phyloP scores from a whole-genome alignment of 2,888 invertebrate genomes.

The Gortyna flavago region DNA sequence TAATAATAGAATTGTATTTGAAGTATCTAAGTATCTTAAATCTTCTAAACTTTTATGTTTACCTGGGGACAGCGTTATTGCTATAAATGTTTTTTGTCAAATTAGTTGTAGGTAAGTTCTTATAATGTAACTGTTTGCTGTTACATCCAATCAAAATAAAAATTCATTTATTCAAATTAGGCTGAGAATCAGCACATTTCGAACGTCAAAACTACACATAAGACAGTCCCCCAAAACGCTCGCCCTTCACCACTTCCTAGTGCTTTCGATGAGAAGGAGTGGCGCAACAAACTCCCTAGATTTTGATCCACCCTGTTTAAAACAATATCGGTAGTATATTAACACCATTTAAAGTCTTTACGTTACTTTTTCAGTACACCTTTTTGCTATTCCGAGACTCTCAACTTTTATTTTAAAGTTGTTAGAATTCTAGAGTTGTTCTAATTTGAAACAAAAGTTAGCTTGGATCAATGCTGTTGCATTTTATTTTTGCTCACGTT shows the following conservation, averaged over 20 bases:
- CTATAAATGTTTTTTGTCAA: neutral
- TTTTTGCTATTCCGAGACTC: neutral
- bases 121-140: neutral
- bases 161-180: neutral
- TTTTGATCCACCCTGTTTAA: neutral
- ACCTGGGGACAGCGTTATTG: neutral
- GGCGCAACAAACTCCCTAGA: neutral
- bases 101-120: neutral
- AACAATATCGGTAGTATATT: neutral
- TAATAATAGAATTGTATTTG: neutral
- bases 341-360: neutral
- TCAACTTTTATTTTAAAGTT: conserved; percentile 9
- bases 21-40: neutral
- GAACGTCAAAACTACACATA: neutral
- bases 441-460: conserved; percentile 5
- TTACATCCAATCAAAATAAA: neutral
- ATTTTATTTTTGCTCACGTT: neutral
- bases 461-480: conserved; percentile 10
- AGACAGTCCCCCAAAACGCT: neutral
- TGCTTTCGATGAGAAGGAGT: neutral
- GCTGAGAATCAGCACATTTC: neutral
- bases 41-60: neutral
- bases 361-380: too few relatives aligned
- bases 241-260: too few relatives aligned
- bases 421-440: conserved; percentile 15